Evolutionary conservation across 2,797 vertebrate genomes (phyloP), one percentile per base, ranked within the genome.

Genomic region (Sebastes taczanowskii): DNA sequence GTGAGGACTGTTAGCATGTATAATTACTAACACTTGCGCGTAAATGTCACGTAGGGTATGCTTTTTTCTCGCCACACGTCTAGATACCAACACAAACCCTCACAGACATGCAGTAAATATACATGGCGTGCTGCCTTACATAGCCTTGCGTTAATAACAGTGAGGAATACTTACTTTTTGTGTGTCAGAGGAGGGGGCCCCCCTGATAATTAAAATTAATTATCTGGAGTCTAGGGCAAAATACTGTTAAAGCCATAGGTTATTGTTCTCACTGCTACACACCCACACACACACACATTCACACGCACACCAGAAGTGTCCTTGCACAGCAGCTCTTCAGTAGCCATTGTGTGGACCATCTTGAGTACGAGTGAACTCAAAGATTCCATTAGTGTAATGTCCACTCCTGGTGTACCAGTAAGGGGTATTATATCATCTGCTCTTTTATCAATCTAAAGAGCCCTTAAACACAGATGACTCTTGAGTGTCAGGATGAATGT

Each of bases 171-270:
- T 93, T 94, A 94, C 90, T 82, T 88, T 94, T 88, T 88, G 71
- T 88, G 82, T 92, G 92, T 93, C 92, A 93, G 84, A 91, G 85
- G 88, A 92, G 89, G 84, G 77, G 56, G 88, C 82, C 29, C 62
- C 35, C 78, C 61, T 86, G 92, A 86, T 93, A 88, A 93, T 95
- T 91, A 77, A 79, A 93, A 92, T 92, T 91, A 93, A 95, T 95
- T 94, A 94, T 89, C 79, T 81, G 61, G 62, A 89, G 88, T 92
- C 88, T 89, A 74, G 84, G 85, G 78, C 77, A 87, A 86, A 89
- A 85, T 82, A 72, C 89, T 91, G 66, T 88, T 80, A 82, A 88
- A 91, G 88, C 78, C 81, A 84, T 86, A 84, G 88, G 75, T 91
- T 91, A 85, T 84, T 84, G 86, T 92, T 82, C 30, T 84, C 38